Base-by-base conservation (phyloP, 2,888 invertebrate species). In the Patella ulyssiponensis region DNA sequence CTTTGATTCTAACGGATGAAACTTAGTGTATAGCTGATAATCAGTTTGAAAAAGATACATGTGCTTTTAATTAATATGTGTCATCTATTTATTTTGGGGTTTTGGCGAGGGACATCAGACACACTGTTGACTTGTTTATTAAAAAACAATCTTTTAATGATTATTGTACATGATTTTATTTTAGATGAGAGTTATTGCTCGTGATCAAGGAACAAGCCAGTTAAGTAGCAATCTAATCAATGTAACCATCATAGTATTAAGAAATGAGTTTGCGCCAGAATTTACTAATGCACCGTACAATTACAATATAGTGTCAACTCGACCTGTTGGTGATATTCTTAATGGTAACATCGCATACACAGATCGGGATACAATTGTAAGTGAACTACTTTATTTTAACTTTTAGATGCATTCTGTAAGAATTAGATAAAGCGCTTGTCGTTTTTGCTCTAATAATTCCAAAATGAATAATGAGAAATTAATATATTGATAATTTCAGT, bases 181-280 rank as follows among this genome's bases (percentile, higher is more conserved):
- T 20, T 82, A 90, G 90, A 86, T 90, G 84, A 78, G 79, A 73
- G 86, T 89, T 15, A 79, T 84, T 58, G 88, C 89, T 1, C 82
- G 77, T 70, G 90, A 90, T 76, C 81, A 83, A 9, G 88, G 88
- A 17, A 82, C 77, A 0, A 88, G 89, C 9, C 82, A 80, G n/a
- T 81, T 85, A 71, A 82, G 81, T 54, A 84, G 87, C 33, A 70
- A 58, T 7, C 80, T 79, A 71, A 81, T 83, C 17, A 85, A 84
- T 76, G 85, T 87, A 71, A 84, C 86, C 0, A 79, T 88, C n/a
- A 78, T 78, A 70, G 88, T 90, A 3, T 80, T 77, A 12, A 79
- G 88, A 2, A 90, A 90, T 80, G 77, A 82, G 52, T 81, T 85
- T 71, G 71, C 87, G 11, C 90, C 90, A 44, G 83, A 82, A 77